Base-by-base conservation (phyloP, 2,113 vertebrate species). In the Dissostichus mawsoni region DNA sequence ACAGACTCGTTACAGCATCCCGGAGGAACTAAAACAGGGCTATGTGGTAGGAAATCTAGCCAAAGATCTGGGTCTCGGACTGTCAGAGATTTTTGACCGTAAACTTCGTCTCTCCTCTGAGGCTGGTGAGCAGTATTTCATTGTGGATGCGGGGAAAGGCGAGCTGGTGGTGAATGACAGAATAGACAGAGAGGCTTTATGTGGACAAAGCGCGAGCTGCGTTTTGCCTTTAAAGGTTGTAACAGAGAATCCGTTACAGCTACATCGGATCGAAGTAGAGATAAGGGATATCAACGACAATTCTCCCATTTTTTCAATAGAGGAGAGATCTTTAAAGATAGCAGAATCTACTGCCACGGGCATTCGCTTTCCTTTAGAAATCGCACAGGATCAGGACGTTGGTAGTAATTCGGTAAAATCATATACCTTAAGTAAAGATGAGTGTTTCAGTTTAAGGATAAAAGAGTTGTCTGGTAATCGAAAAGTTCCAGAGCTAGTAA, bases 251-350 rank as follows among this genome's bases (percentile, higher is more conserved):
- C 96, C 96, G 5, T 76, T 96, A 50, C 95, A 96, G 48, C 84
- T 96, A 16, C 92, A 95, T 58, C 93, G 94, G 0, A 75, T 97
- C 0, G 95, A 96, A 73, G 94, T 97, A 36, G 95, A 96, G 1
- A 87, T 97, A 53, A 92, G 87, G 6, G 96, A 97, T 0, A 93
- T 96, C 9, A 97, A 97, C 0, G 96, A 98, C 83, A 97, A 97
- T 69, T 83, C 93, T 0, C 96, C 96, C 0, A 81, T 80, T 41
- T 97, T 97, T 10, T 81, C 77, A 12, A 93, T 47, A 29, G 61
- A 87, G 0, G 89, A 95, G 23, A 25, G 69, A 50, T 58, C 48
- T 8, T 51, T 97, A 64, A 84, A 93, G 11, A 91, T 94, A 12
- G 85, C 90, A 1, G 92, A 94, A 58, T 74, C 73, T 2, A 74